Evolutionary conservation across 2,113 vertebrate genomes (phyloP).

Genomic region (Dissostichus mawsoni): DNA sequence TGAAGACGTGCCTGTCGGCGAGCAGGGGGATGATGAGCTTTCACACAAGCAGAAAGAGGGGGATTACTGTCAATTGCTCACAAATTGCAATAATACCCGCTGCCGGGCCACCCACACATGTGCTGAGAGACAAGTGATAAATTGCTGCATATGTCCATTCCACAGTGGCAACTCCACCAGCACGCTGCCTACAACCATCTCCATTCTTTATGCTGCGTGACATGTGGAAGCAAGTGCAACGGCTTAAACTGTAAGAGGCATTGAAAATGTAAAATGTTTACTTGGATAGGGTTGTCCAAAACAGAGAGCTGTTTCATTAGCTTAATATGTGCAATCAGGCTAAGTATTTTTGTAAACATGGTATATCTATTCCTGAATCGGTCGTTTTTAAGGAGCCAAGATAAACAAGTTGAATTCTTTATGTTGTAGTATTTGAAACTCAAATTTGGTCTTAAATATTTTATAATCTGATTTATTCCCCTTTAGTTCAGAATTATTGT

Average conservation of each 20-base stretch:
- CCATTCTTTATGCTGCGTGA: constrained; percentile 25
- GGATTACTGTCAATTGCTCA: constrained; percentile 83
- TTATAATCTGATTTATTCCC: background rate
- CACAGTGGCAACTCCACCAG: constrained; percentile 57
- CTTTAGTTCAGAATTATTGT: background rate
- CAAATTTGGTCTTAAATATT: background rate
- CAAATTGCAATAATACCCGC: constrained; percentile 80
- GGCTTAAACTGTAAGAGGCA: constrained; percentile 9
- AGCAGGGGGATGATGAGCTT: constrained; percentile 64
- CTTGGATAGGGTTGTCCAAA: background rate
- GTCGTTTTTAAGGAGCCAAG: background rate
- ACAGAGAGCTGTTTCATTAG: background rate
- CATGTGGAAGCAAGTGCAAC: constrained; percentile 47
- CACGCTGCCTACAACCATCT: constrained; percentile 40
- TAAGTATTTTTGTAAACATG: constrained; percentile 10
- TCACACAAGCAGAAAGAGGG: constrained; percentile 65
- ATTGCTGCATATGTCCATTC: constrained; percentile 78
- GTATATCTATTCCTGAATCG: background rate
- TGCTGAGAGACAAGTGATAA: constrained; percentile 78
- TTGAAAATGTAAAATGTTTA: constrained; percentile 24
- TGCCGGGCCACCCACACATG: constrained; percentile 79
- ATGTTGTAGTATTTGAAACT: background rate
- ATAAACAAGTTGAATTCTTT: background rate
- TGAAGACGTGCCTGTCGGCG: constrained; percentile 55
- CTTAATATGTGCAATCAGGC: background rate